Conservation (phyloP, 2,888 invertebrate genomes). For the Eremobia ochroleuca region DNA sequence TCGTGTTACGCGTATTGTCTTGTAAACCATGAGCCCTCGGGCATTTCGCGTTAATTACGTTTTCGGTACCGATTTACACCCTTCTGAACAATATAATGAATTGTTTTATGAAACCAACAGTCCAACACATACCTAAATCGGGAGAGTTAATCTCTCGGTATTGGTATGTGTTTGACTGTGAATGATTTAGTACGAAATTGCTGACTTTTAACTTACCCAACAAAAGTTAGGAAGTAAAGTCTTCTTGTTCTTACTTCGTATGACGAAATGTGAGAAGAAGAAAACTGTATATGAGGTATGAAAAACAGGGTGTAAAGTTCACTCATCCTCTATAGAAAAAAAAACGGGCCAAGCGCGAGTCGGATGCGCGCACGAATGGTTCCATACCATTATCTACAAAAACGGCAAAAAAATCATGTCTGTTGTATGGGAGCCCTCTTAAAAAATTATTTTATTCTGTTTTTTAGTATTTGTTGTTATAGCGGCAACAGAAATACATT, state of each 20-base stretch:
- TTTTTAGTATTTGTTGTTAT: no score
- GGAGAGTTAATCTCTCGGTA: conserved; percentile 17
- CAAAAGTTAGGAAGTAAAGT: neutral
- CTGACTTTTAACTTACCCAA: neutral
- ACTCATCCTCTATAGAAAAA: neutral
- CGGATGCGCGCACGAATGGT: no score
- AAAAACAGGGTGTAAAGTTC: neutral
- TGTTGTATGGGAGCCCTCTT: no score
- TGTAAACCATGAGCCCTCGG: conserved; percentile 43
- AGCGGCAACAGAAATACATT: no score
- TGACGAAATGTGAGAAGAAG: neutral
- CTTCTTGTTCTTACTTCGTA: neutral
- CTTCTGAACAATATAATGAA: conserved; percentile 51
- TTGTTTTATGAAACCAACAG: conserved; percentile 53
- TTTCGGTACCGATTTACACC: conserved; percentile 51
- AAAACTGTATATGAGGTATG: neutral
- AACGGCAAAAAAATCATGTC: no score
- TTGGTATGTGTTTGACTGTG: neutral
- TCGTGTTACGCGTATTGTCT: conserved; percentile 27
- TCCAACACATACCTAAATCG: conserved; percentile 35
- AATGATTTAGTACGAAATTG: neutral
- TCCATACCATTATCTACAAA: no score
- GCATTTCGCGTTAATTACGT: conserved; percentile 43
- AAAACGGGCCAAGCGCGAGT: no score
- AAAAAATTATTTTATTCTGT: no score